Conservation (phyloP, 2,113 vertebrate species). For the Eubucco bourcierii region DNA sequence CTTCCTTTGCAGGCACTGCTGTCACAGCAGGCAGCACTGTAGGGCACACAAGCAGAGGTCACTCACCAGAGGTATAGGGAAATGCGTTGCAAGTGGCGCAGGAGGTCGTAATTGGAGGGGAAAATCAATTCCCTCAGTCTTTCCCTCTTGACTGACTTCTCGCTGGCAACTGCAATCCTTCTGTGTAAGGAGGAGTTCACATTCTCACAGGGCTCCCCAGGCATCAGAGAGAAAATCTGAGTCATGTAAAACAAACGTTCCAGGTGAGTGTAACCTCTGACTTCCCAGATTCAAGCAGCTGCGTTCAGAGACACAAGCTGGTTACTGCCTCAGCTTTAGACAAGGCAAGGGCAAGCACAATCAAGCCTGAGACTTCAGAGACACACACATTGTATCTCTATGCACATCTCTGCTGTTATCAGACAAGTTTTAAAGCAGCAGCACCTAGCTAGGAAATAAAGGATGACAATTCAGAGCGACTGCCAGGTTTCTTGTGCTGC, state of each 20-base stretch:
- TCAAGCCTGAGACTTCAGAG: neutral
- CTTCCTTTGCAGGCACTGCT: neutral
- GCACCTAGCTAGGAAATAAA: neutral
- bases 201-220: slow-evolving; percentile 74
- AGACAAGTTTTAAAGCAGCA: neutral
- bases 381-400: neutral
- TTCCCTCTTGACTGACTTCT: slow-evolving; percentile 73
- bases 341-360: neutral
- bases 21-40: neutral
- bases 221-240: slow-evolving; percentile 79
- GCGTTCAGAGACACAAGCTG: neutral
- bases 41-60: neutral
- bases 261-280: slow-evolving; percentile 49
- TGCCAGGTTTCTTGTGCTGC: neutral
- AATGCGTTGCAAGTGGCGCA: slow-evolving; percentile 77
- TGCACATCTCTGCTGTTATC: neutral
- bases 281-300: neutral
- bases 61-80: slow-evolving; percentile 78
- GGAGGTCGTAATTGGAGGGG: slow-evolving; percentile 76
- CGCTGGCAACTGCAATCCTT: slow-evolving; percentile 67
- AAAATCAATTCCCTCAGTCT: slow-evolving; percentile 72
- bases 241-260: slow-evolving; percentile 70
- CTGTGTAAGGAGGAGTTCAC: slow-evolving; percentile 64
- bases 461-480: neutral
- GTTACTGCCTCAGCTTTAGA: neutral